These are phyloP conservation scores for Hydrotaea diabolus DNA, from an alignment of 2,888 invertebrate species.

Conservation along the genomic window DNA sequence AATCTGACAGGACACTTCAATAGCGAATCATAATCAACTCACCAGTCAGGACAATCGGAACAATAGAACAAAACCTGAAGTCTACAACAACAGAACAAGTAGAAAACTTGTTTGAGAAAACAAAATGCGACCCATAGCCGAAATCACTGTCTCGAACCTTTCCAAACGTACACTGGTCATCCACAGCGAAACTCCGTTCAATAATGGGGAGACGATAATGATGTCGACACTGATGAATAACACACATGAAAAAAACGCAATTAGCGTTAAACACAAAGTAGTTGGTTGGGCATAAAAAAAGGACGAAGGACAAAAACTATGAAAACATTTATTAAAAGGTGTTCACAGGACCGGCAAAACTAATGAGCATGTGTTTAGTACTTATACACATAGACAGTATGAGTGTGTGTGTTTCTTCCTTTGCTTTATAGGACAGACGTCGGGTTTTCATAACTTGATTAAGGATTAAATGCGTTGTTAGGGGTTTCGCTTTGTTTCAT, in stretches of 20 bases:
- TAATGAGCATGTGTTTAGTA: neutral
- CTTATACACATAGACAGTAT: neutral
- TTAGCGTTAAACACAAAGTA: slow-evolving; percentile 40
- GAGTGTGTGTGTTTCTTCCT: neutral
- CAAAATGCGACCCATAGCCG: too few relatives aligned
- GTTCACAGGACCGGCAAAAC: slow-evolving; percentile 60
- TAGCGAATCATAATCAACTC: slow-evolving; percentile 30
- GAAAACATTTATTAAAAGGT: slow-evolving; percentile 39
- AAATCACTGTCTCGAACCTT: slow-evolving; percentile 39
- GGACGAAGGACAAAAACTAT: slow-evolving; percentile 37
- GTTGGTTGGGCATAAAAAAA: slow-evolving; percentile 27
- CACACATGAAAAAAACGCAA: slow-evolving; percentile 58
- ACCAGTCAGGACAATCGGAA: slow-evolving; percentile 40
- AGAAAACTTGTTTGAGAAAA: slow-evolving; percentile 37
- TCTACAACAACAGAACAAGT: neutral
- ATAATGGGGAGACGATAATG: neutral
- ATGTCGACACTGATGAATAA: neutral
- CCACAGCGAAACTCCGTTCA: neutral
- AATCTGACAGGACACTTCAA: slow-evolving; percentile 58
- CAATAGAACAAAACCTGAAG: neutral
- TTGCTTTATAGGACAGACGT: neutral
- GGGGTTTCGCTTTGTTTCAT: neutral
- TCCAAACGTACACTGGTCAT: slow-evolving; percentile 60
- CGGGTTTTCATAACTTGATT: slow-evolving; percentile 53
- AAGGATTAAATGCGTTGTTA: slow-evolving; percentile 55